A percentile compares a stretch with the other conserved stretches of the same genome.
Evolutionary conservation across 2,797 vertebrate species (phyloP).

Genomic region (Malurus splendens): DNA sequence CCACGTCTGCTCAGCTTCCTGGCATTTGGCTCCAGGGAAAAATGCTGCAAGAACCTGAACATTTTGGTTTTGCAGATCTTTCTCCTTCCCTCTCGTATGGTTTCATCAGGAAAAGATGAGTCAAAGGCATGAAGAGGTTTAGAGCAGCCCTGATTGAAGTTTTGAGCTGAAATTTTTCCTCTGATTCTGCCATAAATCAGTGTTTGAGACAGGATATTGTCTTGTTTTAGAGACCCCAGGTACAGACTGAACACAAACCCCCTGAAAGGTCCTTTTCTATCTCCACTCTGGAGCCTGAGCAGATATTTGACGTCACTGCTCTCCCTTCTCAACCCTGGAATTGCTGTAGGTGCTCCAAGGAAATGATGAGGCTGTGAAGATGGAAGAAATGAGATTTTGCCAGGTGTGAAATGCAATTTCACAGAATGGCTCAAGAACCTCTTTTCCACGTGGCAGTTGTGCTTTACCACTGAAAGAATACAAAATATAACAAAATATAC

Average conservation of each 20-base stretch:
- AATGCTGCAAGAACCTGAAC: background rate
- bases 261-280: background rate
- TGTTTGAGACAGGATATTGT: background rate
- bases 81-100: background rate
- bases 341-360: background rate
- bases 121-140: background rate
- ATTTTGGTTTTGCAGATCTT: background rate
- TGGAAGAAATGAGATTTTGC: background rate
- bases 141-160: background rate
- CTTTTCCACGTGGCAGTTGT: background rate
- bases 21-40: background rate
- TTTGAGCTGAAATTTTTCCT: background rate
- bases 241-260: background rate
- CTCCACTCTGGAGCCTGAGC: background rate
- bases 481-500: background rate
- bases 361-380: background rate
- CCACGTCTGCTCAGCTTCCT: background rate
- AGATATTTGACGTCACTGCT: rapidly evolving
- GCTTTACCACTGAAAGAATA: background rate
- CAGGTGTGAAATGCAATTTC: slow-evolving; percentile 1
- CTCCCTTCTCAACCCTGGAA: background rate
- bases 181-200: background rate
- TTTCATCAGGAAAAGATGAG: background rate
- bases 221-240: background rate
- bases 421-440: background rate